Evolutionary conservation across 2,888 invertebrate genomes (phyloP), one percentile per base, ranked within the genome.

Genomic region (Nycteola revayana): DNA sequence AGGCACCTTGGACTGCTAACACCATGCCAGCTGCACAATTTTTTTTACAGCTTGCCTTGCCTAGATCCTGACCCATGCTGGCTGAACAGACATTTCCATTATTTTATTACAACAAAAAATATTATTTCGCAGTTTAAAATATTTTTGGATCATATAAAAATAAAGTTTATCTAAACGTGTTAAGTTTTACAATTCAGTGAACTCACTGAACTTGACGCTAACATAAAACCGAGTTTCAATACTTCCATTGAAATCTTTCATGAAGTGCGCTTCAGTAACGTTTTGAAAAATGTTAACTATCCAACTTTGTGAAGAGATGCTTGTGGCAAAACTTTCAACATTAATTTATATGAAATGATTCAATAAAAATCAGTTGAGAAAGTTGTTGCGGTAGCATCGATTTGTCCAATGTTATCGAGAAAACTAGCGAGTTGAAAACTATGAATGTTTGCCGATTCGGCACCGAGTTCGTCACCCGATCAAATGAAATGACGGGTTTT

Each of bases 391-490:
- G 43, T 53, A 41, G 41, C 52, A 45, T 28, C 49, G 42, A 62
- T 62, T 62, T 54, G 49, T 54, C 36, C 57, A 35, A n/a, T 20
- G 48, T 43, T 61, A 63, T 65, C 53, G 36, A 11, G 29, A 23
- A 50, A 54, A 53, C 45, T 50, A 14, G 2, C 14, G 14, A 14
- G 49, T 52, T 53, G 29, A 23, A 23, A 52, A 57, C 46, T 51
- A 49, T 41, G 45, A 39, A 42, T 50, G 38, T 52, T 62, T 53
- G 42, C 47, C 42, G 27, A 56, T 49, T 32, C 48, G 33, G 36
- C 45, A 49, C 40, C 35, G 40, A 23, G 33, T 43, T 38, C 24
- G 35, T 34, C 9, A 10, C 23, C 21, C 35, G 33, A 3, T 7
- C 34, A 32, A 20, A 31, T 28, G 11, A 35, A 39, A 28, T 41